Conservation (phyloP, 1,140 invertebrate genomes). For the Eueides isabella region DNA sequence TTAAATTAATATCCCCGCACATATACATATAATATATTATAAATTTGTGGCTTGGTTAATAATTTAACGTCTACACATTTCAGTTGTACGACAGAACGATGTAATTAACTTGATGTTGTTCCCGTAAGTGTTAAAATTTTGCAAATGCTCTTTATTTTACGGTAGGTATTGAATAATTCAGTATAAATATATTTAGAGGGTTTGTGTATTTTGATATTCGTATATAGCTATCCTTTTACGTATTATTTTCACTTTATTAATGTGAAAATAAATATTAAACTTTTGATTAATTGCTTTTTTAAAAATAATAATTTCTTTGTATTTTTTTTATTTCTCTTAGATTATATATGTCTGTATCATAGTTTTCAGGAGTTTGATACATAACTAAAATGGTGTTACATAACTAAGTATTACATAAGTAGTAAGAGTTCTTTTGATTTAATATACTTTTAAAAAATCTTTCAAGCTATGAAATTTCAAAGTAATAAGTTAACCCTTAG, state of each 20-base stretch:
- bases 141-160: background rate
- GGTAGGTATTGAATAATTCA: background rate
- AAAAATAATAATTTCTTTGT: too few relatives aligned
- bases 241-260: background rate
- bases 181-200: background rate
- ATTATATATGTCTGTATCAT: too few relatives aligned
- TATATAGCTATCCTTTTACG: background rate
- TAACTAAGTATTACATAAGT: background rate
- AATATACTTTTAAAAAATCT: background rate
- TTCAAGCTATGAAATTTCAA: background rate
- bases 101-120: constrained; percentile 5
- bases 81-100: constrained; percentile 6
- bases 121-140: background rate
- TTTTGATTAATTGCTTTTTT: too few relatives aligned
- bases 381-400: background rate
- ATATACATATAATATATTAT: background rate
- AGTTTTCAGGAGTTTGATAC: background rate
- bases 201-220: too few relatives aligned
- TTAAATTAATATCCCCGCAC: background rate
- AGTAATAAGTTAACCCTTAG: background rate
- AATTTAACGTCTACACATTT: background rate
- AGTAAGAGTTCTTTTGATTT: background rate
- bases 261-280: too few relatives aligned
- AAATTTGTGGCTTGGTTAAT: background rate
- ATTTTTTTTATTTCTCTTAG: too few relatives aligned